These are phyloP conservation scores for Labeo rohita DNA, from an alignment of 2,113 vertebrate genomes.

Conservation along the genomic window DNA sequence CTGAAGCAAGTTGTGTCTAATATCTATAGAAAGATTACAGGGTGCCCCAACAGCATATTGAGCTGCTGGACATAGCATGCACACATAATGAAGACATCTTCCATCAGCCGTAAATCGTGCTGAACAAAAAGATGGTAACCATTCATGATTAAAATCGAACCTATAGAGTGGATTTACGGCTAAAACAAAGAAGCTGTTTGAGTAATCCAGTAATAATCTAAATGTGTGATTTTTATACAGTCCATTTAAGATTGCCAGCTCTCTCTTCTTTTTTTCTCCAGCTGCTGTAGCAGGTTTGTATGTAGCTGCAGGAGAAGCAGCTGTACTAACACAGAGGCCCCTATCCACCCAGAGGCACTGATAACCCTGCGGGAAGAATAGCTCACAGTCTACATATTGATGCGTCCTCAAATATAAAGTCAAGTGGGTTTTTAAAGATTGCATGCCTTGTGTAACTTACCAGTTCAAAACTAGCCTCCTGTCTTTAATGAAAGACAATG, in stretches of 20 bases:
- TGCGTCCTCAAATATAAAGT: constrained; percentile 31
- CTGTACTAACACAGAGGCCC: constrained; percentile 71
- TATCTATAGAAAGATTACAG: constrained; percentile 16
- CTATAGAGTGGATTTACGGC: background rate
- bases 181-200: background rate
- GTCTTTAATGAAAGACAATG: background rate
- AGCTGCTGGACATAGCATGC: background rate
- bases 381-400: constrained; percentile 4
- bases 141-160: background rate
- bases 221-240: background rate
- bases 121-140: constrained; percentile 5
- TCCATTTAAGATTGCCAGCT: background rate
- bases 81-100: constrained; percentile 33
- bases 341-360: constrained; percentile 38
- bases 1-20: background rate
- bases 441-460: background rate
- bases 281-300: constrained; percentile 72
- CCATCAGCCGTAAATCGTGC: background rate
- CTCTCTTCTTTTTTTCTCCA: constrained; percentile 64
- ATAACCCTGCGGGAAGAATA: constrained; percentile 22
- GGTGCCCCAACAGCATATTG: background rate
- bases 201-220: background rate
- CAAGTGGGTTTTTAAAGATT: constrained; percentile 8
- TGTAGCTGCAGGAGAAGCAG: constrained; percentile 67
- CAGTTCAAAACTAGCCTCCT: background rate